Conservation (phyloP, 2,113 vertebrate genomes). For the Progne subis region DNA sequence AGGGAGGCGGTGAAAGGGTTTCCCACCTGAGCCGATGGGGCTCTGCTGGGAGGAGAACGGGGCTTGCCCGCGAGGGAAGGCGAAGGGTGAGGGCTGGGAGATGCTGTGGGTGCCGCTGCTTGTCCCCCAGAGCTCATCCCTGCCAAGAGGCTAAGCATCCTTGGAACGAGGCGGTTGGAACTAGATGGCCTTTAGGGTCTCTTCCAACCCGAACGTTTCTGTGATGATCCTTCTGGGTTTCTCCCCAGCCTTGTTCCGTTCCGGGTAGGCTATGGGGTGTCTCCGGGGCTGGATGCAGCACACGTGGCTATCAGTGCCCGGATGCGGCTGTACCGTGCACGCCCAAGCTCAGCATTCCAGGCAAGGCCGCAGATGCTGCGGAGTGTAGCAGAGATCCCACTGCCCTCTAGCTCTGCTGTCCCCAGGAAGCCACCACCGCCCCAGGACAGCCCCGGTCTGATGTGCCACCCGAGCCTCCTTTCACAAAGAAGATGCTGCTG, state of each 20-base stretch:
- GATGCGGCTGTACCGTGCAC: background rate
- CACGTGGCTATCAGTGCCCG: background rate
- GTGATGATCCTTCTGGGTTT: background rate
- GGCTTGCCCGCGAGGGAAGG: background rate
- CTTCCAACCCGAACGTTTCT: background rate
- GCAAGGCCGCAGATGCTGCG: rapidly evolving
- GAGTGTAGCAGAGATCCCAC: background rate
- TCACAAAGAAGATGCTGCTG: background rate
- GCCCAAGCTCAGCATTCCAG: background rate
- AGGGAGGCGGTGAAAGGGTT: constrained; percentile 67
- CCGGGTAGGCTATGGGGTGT: background rate
- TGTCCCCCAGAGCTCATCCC: background rate
- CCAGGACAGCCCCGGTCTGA: background rate
- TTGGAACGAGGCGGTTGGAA: background rate
- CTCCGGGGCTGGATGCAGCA: background rate
- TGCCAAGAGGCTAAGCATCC: background rate
- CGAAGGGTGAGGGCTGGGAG: background rate
- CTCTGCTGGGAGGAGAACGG: background rate
- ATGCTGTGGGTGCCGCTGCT: background rate
- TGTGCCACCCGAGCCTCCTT: rapidly evolving
- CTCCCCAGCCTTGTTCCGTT: background rate
- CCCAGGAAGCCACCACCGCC: background rate
- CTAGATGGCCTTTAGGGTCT: background rate
- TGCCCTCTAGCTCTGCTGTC: background rate
- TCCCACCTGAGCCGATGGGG: constrained; percentile 70